Conservation (phyloP, 1,140 invertebrate genomes). For the Atta cephalotes region DNA sequence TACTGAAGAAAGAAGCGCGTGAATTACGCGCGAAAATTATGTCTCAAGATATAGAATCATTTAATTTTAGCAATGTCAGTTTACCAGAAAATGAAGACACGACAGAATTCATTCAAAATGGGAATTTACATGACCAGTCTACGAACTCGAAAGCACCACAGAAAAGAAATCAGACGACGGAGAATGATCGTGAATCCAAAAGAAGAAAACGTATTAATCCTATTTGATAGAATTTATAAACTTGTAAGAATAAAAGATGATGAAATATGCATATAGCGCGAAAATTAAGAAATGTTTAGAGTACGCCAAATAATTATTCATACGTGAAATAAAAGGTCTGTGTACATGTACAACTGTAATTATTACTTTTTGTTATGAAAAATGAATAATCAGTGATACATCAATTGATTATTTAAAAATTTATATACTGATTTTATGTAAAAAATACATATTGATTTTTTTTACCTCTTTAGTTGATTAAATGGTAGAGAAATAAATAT, state of each 20-base stretch:
- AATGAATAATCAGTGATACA: neutral
- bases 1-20: constrained; percentile 85
- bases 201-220: constrained; percentile 71
- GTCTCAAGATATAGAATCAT: constrained; percentile 80
- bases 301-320: constrained; percentile 14
- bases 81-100: constrained; percentile 57
- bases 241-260: constrained; percentile 3
- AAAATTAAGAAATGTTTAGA: constrained; percentile 9
- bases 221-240: constrained; percentile 53
- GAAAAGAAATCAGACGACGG: constrained; percentile 67
- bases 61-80: constrained; percentile 76
- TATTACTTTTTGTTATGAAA: neutral
- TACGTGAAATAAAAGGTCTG: neutral
- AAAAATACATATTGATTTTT: neutral
- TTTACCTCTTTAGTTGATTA: neutral
- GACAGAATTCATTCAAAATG: constrained; percentile 65
- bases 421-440: neutral
- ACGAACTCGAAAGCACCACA: constrained; percentile 47
- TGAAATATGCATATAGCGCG: neutral
- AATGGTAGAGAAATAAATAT: neutral
- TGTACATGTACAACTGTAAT: neutral
- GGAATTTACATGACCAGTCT: constrained; percentile 33
- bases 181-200: constrained; percentile 70
- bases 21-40: constrained; percentile 81
- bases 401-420: neutral